Evolutionary conservation across 1,140 invertebrate genomes (phyloP).

Genomic region (Tetragnatha versicolor): DNA sequence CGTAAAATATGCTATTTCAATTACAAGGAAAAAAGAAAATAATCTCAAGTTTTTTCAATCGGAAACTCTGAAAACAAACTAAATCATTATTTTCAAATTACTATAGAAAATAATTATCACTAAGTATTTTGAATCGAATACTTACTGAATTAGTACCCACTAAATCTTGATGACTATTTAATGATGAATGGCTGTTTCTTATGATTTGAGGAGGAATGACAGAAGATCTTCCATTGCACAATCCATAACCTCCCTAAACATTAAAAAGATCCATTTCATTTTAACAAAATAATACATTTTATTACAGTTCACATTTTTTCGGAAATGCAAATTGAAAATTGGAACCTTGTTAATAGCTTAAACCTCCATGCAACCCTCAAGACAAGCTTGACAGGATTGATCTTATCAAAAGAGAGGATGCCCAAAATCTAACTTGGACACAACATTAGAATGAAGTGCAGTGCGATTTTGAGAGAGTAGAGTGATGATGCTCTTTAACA

Average conservation of each 20-base stretch:
- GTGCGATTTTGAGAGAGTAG: too few relatives aligned
- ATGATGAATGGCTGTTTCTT: conserved; percentile 10
- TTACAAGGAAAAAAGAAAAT: too few relatives aligned
- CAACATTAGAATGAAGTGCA: too few relatives aligned
- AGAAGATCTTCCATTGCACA: conserved; percentile 48
- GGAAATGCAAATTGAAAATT: too few relatives aligned
- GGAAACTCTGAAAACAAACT: neutral
- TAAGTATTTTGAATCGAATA: neutral
- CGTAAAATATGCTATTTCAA: too few relatives aligned
- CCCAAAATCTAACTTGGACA: too few relatives aligned
- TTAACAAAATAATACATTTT: conserved; percentile 28
- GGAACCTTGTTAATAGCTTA: too few relatives aligned
- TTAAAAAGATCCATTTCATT: neutral
- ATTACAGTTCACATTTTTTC: too few relatives aligned
- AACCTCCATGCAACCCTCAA: too few relatives aligned
- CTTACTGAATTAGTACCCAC: neutral
- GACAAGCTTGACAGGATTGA: too few relatives aligned
- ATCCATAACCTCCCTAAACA: conserved; percentile 54
- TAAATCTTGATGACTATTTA: conserved; percentile 27
- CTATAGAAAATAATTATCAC: neutral
- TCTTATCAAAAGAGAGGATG: too few relatives aligned
- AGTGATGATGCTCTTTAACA: too few relatives aligned
- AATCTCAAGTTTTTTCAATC: neutral
- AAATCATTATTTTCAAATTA: neutral
- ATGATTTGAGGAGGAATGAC: conserved; percentile 35